Conservation (phyloP, 2,113 vertebrate species). For the Chunga burmeisteri region DNA sequence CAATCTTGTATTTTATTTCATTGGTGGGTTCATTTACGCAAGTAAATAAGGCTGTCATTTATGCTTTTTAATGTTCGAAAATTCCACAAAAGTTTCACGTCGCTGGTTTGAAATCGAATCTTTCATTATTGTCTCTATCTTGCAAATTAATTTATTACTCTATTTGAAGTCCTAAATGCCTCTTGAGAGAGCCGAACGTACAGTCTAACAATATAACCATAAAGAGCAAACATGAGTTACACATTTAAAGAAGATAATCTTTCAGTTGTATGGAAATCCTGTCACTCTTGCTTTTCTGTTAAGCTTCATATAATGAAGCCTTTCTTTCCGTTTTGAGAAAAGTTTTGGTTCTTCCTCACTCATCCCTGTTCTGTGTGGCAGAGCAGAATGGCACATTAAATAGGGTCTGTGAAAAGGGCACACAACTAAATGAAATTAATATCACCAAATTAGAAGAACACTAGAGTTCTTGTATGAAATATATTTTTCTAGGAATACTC, state of each 20-base stretch:
- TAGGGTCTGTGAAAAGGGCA: neutral
- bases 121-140: conserved; percentile 41
- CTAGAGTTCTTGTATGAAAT: neutral
- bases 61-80: neutral
- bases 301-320: conserved; percentile 30
- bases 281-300: conserved; percentile 64
- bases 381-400: neutral
- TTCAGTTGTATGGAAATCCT: conserved; percentile 43
- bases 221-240: conserved; percentile 61
- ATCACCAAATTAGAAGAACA: neutral
- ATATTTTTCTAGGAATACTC: neutral
- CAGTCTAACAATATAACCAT: conserved; percentile 52
- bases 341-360: conserved; percentile 10
- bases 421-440: neutral
- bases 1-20: neutral
- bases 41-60: conserved; percentile 36
- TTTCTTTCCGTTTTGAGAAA: neutral
- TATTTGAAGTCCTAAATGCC: conserved; percentile 53
- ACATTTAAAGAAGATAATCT: conserved; percentile 68
- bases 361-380: neutral
- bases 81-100: neutral
- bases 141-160: conserved; percentile 62
- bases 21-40: neutral
- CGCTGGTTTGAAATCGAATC: neutral
- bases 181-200: conserved; percentile 35